Conservation (phyloP, 2,113 vertebrate species). For the Bujurquina vittata region DNA sequence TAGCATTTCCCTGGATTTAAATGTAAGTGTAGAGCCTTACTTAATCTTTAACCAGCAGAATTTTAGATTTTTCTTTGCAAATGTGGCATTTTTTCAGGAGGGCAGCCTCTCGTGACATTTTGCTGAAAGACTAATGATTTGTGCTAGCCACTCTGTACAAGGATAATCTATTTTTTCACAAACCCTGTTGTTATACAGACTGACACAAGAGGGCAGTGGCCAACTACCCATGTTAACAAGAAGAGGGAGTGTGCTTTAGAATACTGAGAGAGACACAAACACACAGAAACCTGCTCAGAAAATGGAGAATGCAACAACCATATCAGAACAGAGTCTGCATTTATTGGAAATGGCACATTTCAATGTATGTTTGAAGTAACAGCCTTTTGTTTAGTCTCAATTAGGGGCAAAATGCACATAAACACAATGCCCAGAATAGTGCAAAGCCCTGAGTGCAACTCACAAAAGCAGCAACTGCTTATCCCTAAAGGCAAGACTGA, state of each 20-base stretch:
- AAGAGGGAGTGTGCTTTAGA: background rate
- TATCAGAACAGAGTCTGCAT: background rate
- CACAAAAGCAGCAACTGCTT: background rate
- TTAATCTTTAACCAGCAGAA: background rate
- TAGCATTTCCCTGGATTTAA: background rate
- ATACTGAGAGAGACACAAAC: background rate
- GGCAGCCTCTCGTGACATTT: background rate
- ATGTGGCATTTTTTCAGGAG: background rate
- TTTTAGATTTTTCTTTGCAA: background rate
- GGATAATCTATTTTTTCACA: background rate
- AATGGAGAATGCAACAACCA: background rate
- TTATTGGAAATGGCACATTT: background rate
- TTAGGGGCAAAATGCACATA: background rate
- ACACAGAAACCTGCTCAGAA: background rate
- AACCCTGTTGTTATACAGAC: constrained; percentile 1
- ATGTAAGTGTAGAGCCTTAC: background rate
- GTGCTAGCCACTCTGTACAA: background rate
- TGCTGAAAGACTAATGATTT: background rate
- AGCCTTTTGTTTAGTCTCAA: background rate
- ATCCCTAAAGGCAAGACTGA: background rate
- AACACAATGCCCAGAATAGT: background rate
- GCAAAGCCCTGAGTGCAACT: background rate
- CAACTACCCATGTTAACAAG: background rate
- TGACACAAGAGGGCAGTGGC: constrained; percentile 57
- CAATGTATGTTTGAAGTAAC: background rate